Evolutionary conservation across 2,797 vertebrate genomes (phyloP), one percentile per base, ranked within the genome.

Genomic region (Hemitrygon akajei): DNA sequence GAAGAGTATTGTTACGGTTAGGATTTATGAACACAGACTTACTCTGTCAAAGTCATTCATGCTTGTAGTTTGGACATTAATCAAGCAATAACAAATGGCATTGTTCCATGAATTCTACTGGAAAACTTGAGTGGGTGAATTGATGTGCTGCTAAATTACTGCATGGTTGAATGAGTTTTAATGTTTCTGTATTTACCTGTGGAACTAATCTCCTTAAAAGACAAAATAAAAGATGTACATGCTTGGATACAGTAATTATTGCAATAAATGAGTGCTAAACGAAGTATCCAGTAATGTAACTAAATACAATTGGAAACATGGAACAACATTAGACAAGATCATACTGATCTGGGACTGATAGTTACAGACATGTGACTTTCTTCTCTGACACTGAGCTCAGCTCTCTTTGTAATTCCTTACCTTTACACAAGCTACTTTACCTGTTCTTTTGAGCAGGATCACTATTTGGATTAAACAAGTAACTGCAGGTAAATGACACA

Each of bases 141-240:
- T 92, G 40, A 37, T 92, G 47, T 92, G 25, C 37, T 56, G 27
- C 63, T n/a, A 58, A 87, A 34, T 7, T 87, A 3, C n/a, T 87
- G 66, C 47, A 47, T 92, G 89, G 89, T 75, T 92, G 69, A 92
- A 75, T 69, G 66, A 71, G n/a, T 47, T 92, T 73, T 92, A 92
- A 92, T 25, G 14, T 92, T 37, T 47, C 69, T 92, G 10, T 56
- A 47, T 92, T 92, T 92, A 75, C 47, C 47, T 75, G 47, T 73
- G 22, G 69, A 92, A 73, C 89, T 16, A 56, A 75, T 66, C 14
- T 87, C 58, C 30, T 87, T 63, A 63, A n/a, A 34, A 14, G 16
- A 87, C n/a, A 87, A 87, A 75, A 22, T 5, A 47, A 75, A 92
- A 47, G 25, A 73, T 91, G 37, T 47, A 91, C 37, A 37, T 69